Base-by-base conservation (phyloP, 2,797 vertebrate species). In the Hypotaenidia okinawae region DNA sequence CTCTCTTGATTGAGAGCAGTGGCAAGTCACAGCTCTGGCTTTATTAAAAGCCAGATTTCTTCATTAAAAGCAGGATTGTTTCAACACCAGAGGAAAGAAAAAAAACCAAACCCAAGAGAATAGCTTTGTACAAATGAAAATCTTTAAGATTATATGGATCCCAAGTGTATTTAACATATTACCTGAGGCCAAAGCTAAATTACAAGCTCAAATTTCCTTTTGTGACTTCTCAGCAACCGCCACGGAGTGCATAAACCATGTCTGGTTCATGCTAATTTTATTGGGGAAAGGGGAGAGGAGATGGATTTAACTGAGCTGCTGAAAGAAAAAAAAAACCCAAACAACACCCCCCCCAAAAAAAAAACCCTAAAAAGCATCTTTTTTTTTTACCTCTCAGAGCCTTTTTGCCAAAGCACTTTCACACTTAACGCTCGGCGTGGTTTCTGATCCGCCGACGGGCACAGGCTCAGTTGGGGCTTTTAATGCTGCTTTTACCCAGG, bases 51-150 rank as follows among this genome's bases (percentile, higher is more conserved):
- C 95, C 97, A 97, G 96, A 96, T 97, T 98, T 97, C 96, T 98
- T 97, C 97, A 97, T 97, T 97, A 97, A 97, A 97, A 97, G 96
- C 96, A 97, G 96, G 95, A 94, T 92, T 97, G 97, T 97, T 97
- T 97, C 95, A 97, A 97, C 90, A 95, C 58, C 76, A 91, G 72
- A 87, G 91, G 80, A 84, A 89, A 86, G 95, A 43, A 43, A 43
- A 43, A 17, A 43, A 16, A 43, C 35, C 9, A 35, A 35, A 35
- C 35, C 35, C 35, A 35, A 41, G 41, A 41, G 41, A 96, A 94
- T 52, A 90, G 68, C 87, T 70, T 92, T 93, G 84, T 81, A 93
- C 94, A 87, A 94, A 95, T 43, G 73, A 61, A 88, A 97, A 96
- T 84, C 96, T 96, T 84, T 43, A 43, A 67, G 94, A 96, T 93